Base-by-base conservation (phyloP, 2,797 vertebrate species). In the Falco concolor region DNA sequence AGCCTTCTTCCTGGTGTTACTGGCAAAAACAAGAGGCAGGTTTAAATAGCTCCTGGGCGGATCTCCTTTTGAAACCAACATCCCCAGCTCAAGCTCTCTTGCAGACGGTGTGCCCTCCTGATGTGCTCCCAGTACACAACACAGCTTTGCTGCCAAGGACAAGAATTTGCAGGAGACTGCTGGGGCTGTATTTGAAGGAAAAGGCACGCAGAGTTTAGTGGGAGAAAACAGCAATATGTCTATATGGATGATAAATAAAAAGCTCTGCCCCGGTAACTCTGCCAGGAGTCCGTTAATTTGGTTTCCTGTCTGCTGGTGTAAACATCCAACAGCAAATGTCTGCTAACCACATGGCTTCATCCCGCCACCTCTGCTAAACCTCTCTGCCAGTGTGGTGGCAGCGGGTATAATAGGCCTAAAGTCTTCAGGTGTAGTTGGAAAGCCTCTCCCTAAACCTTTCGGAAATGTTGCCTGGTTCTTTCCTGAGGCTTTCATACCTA, bases 1-100 rank as follows among this genome's bases (percentile, higher is more conserved):
- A 95, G 24, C 40, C 49, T 86, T 89, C 69, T 86, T 75, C 25
- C 64, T 89, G 81, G 13, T 69, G 44, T 63, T 94, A 57, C 59
- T 79, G 83, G 83, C 84, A 96, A 91, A 93, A 95, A 81, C 54
- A 93, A 72, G 67, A 30, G 23, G 36, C 61, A 81, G 59, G 73
- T 88, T 93, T 93, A 92, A 89, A 88, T 83, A 96, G 73, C 69
- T 88, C 44, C 74, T 82, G 78, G 92, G 47, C 1, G 52, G 82
- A 88, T 81, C 82, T 76, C 34, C 24, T 67, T 90, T 80, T 49
- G 76, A 80, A 95, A 86, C 73, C 59, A 88, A 76, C n/a, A 88
- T 63, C n/a, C 20, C 16, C 54, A 81, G 73, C 65, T 92, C 50
- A 57, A 91, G 30, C 42, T 61, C 36, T 64, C 63, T 61, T 61